Percentiles rank a stretch among this genome's conserved stretches.
These are phyloP conservation scores for Chrysomallon squamiferum DNA, from an alignment of 1,140 invertebrate genomes.

Conservation along the genomic window DNA sequence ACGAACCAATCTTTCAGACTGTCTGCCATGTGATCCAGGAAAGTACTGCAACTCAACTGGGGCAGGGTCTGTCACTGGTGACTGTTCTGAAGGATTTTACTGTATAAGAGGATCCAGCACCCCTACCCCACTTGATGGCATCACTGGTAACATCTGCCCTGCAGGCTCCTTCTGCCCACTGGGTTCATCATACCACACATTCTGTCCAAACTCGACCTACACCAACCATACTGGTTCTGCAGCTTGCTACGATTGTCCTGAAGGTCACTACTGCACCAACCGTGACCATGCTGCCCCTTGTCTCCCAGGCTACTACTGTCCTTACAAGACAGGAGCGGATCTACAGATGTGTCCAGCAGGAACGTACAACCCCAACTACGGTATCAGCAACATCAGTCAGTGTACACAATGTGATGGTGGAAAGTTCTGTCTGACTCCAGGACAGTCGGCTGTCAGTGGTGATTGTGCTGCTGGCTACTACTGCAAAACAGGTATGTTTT, in stretches of 20 bases:
- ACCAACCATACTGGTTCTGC: slow-evolving; percentile 55
- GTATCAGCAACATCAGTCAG: slow-evolving; percentile 35
- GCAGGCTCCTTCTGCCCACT: slow-evolving; percentile 51
- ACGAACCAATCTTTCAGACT: slow-evolving; percentile 42
- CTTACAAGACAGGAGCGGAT: slow-evolving; percentile 52
- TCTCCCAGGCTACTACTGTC: slow-evolving; percentile 55
- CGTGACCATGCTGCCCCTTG: slow-evolving; percentile 52
- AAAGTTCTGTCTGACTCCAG: slow-evolving; percentile 49
- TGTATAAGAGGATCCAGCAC: slow-evolving; percentile 41
- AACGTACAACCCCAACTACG: slow-evolving; percentile 52
- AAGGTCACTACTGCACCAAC: slow-evolving; percentile 46
- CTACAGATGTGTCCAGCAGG: slow-evolving; percentile 55
- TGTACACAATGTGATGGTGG: slow-evolving; percentile 60
- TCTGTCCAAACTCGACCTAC: slow-evolving; percentile 59
- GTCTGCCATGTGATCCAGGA: slow-evolving; percentile 50
- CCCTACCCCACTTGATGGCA: slow-evolving; percentile 46
- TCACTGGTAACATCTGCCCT: slow-evolving; percentile 57
- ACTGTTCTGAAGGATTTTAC: slow-evolving; percentile 54
- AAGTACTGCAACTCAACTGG: slow-evolving; percentile 50
- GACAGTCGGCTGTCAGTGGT: slow-evolving; percentile 33
- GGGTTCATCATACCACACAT: slow-evolving; percentile 44
- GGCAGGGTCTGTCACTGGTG: slow-evolving; percentile 33
- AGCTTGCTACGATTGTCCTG: slow-evolving; percentile 55
- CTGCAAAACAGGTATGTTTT: slow-evolving; percentile 49
- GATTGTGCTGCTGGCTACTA: slow-evolving; percentile 53